A percentile compares a stretch with the other conserved stretches of the same genome.
phyloP scores from a whole-genome alignment of 2,797 vertebrate species.

The Darevskia nairensis region DNA sequence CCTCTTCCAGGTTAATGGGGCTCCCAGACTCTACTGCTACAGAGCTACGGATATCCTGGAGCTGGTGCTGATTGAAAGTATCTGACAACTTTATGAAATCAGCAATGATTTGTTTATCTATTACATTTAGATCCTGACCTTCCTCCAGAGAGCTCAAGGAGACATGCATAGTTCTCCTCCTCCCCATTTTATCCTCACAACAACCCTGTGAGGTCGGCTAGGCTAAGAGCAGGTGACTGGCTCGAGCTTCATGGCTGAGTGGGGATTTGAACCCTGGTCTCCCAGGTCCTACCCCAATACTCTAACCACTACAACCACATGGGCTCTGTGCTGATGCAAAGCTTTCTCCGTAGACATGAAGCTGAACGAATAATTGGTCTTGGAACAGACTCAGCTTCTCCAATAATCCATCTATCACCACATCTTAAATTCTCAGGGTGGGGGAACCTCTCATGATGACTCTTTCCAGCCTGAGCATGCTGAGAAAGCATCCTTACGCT shows the following conservation, averaged over 20 bases:
- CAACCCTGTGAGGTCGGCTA: too few relatives aligned
- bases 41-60: neutral
- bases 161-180: too few relatives aligned
- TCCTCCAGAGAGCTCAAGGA: too few relatives aligned
- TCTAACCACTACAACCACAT: too few relatives aligned
- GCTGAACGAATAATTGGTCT: constrained; percentile 9
- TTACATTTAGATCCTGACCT: too few relatives aligned
- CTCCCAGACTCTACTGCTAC: neutral
- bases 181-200: too few relatives aligned
- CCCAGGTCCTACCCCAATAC: too few relatives aligned
- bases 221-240: too few relatives aligned
- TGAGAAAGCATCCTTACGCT: neutral
- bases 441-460: neutral
- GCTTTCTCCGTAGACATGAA: neutral
- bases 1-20: neutral
- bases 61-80: neutral
- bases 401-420: neutral
- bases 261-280: too few relatives aligned
- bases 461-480: neutral
- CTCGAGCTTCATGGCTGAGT: too few relatives aligned
- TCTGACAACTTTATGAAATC: neutral
- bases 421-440: constrained; percentile 7
- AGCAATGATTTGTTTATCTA: too few relatives aligned
- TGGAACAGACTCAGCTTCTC: constrained; percentile 14
- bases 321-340: neutral